Evolutionary conservation across 35 echinoderm and acorn worm genomes (phyloP).

Genomic region (Apostichopus japonicus): DNA sequence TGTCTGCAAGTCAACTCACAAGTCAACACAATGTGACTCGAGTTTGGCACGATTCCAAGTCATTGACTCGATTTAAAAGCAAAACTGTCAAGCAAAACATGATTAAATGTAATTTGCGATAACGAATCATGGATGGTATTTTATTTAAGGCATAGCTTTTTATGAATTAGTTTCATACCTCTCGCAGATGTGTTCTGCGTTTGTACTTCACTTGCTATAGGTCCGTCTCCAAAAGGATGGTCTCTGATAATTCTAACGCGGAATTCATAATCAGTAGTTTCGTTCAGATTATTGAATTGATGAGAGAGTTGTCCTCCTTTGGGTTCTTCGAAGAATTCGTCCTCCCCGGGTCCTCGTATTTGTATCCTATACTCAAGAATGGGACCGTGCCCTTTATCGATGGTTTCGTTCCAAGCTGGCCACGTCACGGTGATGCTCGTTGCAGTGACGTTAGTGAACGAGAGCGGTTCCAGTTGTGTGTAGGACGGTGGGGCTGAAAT

Average conservation of each 20-base stretch:
- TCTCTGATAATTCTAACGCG: background rate
- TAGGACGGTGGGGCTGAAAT: slow-evolving; percentile 7
- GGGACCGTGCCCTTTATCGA: background rate
- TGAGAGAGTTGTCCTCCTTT: background rate
- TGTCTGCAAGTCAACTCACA: too few relatives aligned
- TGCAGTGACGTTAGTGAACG: background rate
- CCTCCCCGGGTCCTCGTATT: background rate
- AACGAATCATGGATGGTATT: too few relatives aligned
- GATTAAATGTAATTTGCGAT: too few relatives aligned
- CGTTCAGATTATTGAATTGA: background rate
- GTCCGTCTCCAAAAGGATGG: background rate
- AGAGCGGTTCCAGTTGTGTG: background rate
- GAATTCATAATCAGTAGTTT: background rate
- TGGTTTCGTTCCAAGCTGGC: background rate
- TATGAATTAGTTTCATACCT: background rate
- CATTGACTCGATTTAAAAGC: too few relatives aligned
- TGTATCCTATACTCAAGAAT: background rate
- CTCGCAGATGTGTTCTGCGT: background rate
- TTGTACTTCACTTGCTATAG: background rate
- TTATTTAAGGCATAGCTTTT: too few relatives aligned
- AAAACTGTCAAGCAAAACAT: too few relatives aligned
- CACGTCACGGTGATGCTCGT: slow-evolving; percentile 2
- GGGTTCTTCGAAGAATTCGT: background rate
- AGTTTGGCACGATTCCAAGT: too few relatives aligned
- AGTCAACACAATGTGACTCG: too few relatives aligned